These are phyloP conservation scores for Enteromius argenteus DNA, from an alignment of 2,797 vertebrate species.

Conservation along the genomic window DNA sequence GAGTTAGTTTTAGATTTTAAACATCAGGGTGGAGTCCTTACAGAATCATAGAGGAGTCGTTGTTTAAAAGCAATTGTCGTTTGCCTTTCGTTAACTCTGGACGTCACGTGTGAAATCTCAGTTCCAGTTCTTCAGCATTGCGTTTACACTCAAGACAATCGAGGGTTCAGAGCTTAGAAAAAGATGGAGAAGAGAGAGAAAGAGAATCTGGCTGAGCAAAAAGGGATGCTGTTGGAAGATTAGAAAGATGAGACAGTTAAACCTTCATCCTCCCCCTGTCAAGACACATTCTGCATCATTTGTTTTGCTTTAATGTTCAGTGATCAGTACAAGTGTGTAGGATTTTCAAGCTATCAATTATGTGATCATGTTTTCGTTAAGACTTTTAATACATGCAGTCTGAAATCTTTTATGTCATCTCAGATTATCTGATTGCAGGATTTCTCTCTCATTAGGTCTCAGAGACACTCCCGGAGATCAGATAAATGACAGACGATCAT, in stretches of 20 bases:
- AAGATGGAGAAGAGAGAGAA: constrained; percentile 6
- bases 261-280: constrained; percentile 52
- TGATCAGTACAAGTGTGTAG: constrained; percentile 36
- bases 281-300: constrained; percentile 48
- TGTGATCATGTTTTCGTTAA: constrained; percentile 43
- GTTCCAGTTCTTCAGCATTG: constrained; percentile 36
- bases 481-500: constrained; percentile 18
- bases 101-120: background rate
- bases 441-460: constrained; percentile 37
- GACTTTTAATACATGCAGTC: constrained; percentile 37
- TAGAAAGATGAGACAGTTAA: constrained; percentile 63
- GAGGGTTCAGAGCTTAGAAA: background rate
- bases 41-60: background rate
- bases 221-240: constrained; percentile 46
- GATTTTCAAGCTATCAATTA: constrained; percentile 56
- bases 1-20: constrained; percentile 39
- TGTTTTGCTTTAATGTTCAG: constrained; percentile 45
- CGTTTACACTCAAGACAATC: background rate
- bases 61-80: background rate
- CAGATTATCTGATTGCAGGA: constrained; percentile 50
- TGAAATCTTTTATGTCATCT: constrained; percentile 43
- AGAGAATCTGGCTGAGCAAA: constrained; percentile 24
- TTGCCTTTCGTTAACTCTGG: background rate
- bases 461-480: constrained; percentile 41
- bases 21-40: constrained; percentile 32